Percentiles rank a stretch among this genome's conserved stretches.
Conservation (phyloP, 2,113 vertebrate genomes). For the Sterna hirundo region DNA sequence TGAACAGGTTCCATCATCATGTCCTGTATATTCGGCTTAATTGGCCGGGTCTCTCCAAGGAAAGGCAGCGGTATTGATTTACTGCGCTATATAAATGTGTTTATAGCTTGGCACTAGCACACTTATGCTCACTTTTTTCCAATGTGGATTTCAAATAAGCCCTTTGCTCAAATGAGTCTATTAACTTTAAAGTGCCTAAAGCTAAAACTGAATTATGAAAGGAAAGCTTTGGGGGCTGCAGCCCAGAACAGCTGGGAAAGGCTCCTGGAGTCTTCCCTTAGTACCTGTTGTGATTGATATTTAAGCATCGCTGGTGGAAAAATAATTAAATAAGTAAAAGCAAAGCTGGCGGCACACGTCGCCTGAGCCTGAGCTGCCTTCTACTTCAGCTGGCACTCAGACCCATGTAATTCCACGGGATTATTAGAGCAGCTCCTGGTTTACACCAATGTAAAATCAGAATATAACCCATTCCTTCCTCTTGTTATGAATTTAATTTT, state of each 20-base stretch:
- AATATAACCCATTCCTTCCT: not conserved
- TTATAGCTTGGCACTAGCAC: constrained; percentile 56
- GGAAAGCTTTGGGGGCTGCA: not conserved
- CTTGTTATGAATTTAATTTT: not conserved
- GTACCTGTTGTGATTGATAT: not conserved
- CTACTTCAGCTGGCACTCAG: not conserved
- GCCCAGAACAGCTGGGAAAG: constrained; percentile 14
- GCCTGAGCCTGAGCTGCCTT: not conserved
- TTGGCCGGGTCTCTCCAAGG: not conserved
- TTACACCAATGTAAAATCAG: not conserved
- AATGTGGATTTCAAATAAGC: constrained; percentile 32
- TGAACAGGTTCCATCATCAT: constrained; percentile 9
- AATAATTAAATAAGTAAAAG: not conserved
- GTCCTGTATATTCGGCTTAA: not conserved
- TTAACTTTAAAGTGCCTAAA: constrained; percentile 40
- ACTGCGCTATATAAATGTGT: constrained; percentile 56
- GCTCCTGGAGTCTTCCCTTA: not conserved
- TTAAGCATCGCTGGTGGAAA: not conserved
- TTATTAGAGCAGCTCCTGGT: not conserved
- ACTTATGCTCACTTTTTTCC: constrained; percentile 23
- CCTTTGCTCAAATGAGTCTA: constrained; percentile 40
- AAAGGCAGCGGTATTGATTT: constrained; percentile 28
- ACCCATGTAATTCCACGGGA: not conserved
- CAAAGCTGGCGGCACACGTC: not conserved
- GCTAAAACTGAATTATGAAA: constrained; percentile 14